Evolutionary conservation across 2,113 vertebrate species (phyloP).

Genomic region (Conger conger): DNA sequence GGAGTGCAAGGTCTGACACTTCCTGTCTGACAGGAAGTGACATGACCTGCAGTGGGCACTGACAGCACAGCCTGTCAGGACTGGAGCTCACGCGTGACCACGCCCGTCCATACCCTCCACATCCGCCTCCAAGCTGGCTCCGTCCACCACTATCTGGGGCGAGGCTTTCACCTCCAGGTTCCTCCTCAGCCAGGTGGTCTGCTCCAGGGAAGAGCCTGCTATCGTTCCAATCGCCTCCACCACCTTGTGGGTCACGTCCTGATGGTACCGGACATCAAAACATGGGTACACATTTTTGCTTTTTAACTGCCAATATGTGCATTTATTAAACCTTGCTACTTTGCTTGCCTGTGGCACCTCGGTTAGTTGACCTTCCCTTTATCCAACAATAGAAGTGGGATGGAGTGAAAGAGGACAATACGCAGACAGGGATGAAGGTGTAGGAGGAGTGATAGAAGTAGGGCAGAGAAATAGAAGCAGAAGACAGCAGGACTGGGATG

Average conservation of each 20-base stretch:
- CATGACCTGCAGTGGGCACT: background rate
- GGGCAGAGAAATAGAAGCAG: background rate
- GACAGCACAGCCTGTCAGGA: background rate
- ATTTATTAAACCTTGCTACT: no score
- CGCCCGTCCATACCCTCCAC: slow-evolving; percentile 80
- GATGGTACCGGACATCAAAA: background rate
- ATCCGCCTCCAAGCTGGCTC: slow-evolving; percentile 84
- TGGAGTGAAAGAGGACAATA: background rate
- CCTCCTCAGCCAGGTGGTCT: slow-evolving; percentile 94
- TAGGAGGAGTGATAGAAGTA: background rate
- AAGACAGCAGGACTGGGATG: background rate
- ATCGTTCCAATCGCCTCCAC: slow-evolving; percentile 94
- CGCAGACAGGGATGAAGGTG: background rate
- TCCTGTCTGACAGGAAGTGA: background rate
- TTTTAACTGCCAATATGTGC: background rate
- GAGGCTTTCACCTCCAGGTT: slow-evolving; percentile 97
- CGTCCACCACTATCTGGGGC: slow-evolving; percentile 93
- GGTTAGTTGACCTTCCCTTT: background rate
- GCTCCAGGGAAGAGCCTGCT: slow-evolving; percentile 95
- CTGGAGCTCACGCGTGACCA: background rate
- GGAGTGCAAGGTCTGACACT: background rate
- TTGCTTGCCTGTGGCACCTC: background rate
- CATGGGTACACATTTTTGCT: background rate
- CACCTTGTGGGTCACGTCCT: slow-evolving; percentile 97
- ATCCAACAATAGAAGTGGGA: background rate